Evolutionary conservation across 1,140 invertebrate species (phyloP).

Genomic region (Bombus pyrosoma): DNA sequence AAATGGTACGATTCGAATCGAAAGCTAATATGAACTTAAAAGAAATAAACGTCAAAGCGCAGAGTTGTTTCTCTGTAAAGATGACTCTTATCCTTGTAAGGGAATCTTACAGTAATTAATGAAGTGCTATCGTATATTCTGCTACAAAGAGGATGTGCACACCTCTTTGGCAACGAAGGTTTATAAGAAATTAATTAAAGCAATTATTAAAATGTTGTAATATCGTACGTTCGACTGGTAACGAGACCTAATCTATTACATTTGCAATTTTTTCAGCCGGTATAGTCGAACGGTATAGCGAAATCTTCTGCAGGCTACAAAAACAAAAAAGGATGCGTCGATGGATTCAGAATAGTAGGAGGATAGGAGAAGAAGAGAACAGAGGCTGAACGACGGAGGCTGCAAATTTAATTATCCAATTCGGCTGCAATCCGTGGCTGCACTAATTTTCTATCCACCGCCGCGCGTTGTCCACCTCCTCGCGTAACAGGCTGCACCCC

Average conservation of each 20-base stretch:
- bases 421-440: slow-evolving; percentile 67
- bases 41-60: neutral
- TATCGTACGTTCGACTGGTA: too few species aligned
- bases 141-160: neutral
- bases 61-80: neutral
- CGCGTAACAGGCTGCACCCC: slow-evolving; percentile 1
- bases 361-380: slow-evolving; percentile 41
- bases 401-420: slow-evolving; percentile 76
- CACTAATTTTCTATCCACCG: slow-evolving; percentile 71
- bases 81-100: neutral
- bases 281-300: too few species aligned
- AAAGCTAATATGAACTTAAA: neutral
- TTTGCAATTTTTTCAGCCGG: neutral
- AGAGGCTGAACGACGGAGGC: slow-evolving; percentile 57
- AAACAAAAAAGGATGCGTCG: neutral
- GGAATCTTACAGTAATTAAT: neutral
- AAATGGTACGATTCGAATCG: neutral
- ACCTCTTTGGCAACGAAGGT: neutral
- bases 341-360: too few species aligned
- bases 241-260: neutral
- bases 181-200: neutral
- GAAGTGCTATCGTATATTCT: neutral
- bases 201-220: neutral
- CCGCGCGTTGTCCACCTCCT: slow-evolving; percentile 8
- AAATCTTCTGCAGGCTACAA: neutral